Conservation (phyloP, 2,888 invertebrate genomes). For the Venustoraphidia nigricollis region DNA sequence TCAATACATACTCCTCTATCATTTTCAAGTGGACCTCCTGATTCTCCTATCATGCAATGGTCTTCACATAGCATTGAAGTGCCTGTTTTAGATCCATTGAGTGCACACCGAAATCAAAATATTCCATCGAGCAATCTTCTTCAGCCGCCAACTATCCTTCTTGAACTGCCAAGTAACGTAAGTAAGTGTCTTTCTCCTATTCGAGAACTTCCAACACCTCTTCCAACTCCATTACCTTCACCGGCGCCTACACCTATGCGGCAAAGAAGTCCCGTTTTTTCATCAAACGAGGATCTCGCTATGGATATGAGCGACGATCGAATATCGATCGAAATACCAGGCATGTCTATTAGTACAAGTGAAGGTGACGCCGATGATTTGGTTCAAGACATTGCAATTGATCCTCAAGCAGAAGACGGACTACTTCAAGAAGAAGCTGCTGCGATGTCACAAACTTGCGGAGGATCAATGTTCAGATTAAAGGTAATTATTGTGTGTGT, state of each 20-base stretch:
- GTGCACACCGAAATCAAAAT: conserved; percentile 42
- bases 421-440: conserved; percentile 27
- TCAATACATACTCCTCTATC: conserved; percentile 46
- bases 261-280: conserved; percentile 25
- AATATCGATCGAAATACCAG: conserved; percentile 29
- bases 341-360: conserved; percentile 24
- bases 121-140: conserved; percentile 40
- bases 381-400: conserved; percentile 24
- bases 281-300: conserved; percentile 30
- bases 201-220: conserved; percentile 58
- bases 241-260: conserved; percentile 43
- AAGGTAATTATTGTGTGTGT: conserved; percentile 3
- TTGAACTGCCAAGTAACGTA: conserved; percentile 59
- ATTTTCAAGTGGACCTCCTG: conserved; percentile 37
- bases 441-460: conserved; percentile 22
- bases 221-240: conserved; percentile 55
- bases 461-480: conserved; percentile 1
- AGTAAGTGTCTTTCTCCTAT: conserved; percentile 70
- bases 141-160: conserved; percentile 58
- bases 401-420: conserved; percentile 28
- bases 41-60: conserved; percentile 40
- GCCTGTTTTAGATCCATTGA: conserved; percentile 50
- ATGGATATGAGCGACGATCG: conserved; percentile 30
- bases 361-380: conserved; percentile 24
- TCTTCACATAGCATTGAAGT: conserved; percentile 35